phyloP scores from a whole-genome alignment of 2,113 vertebrate genomes.

The Antechinus stuartii region DNA sequence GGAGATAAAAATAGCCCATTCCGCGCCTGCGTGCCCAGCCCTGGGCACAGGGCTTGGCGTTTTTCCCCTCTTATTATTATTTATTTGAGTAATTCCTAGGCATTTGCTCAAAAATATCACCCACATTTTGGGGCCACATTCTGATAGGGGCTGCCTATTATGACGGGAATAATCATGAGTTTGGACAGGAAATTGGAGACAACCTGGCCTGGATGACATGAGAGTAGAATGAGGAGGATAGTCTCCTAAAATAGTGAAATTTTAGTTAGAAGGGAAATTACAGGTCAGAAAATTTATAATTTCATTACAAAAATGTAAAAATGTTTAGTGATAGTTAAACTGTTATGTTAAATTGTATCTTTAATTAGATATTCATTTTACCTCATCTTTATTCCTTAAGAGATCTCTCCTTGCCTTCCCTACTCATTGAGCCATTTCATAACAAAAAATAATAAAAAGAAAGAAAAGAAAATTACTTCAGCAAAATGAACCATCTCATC shows the following conservation, averaged over 20 bases:
- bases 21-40: slow-evolving; percentile 71
- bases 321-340: neutral
- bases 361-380: neutral
- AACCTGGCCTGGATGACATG: slow-evolving; percentile 44
- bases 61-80: slow-evolving; percentile 78
- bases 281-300: neutral
- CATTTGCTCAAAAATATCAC: slow-evolving; percentile 76
- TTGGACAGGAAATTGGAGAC: slow-evolving; percentile 32
- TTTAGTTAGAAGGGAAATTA: neutral
- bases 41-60: slow-evolving; percentile 77
- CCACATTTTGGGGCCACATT: slow-evolving; percentile 55
- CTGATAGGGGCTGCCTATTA: slow-evolving; percentile 55
- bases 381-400: neutral
- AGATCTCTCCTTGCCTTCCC: neutral
- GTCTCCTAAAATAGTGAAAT: neutral
- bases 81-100: slow-evolving; percentile 76
- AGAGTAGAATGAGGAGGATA: slow-evolving; percentile 10
- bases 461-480: neutral
- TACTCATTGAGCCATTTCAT: neutral
- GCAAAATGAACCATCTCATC: neutral
- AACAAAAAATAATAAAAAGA: neutral
- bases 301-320: neutral
- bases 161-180: slow-evolving; percentile 64
- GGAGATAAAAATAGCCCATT: slow-evolving; percentile 80
- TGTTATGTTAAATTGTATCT: neutral